A percentile compares a stretch with the other conserved stretches of the same genome.
These are phyloP conservation scores for Glaucomys volans DNA, from an alignment of 2,113 vertebrate species.

Conservation along the genomic window DNA sequence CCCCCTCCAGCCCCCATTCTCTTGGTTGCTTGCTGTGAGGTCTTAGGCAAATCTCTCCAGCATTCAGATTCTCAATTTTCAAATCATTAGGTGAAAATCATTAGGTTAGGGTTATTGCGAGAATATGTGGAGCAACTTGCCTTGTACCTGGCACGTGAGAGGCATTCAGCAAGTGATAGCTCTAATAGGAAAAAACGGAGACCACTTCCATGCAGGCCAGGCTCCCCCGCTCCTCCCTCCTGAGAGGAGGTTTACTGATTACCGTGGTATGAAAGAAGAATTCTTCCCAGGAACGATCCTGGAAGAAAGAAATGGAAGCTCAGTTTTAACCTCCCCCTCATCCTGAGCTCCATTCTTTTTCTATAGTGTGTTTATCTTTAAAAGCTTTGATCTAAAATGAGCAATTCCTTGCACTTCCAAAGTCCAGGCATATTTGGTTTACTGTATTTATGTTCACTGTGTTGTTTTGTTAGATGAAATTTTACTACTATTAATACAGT, in stretches of 20 bases:
- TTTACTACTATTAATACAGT: neutral
- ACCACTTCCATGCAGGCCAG: neutral
- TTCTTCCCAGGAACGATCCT: neutral
- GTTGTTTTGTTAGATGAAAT: conserved; percentile 42
- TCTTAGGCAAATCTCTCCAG: neutral
- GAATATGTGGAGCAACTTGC: neutral
- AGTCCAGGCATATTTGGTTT: neutral
- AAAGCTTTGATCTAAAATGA: conserved; percentile 72
- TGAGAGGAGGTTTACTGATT: neutral
- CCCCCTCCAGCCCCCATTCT: fast-evolving
- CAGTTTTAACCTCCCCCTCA: neutral
- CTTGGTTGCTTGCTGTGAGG: neutral
- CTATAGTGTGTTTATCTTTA: conserved; percentile 67
- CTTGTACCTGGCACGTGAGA: neutral
- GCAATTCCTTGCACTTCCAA: neutral
- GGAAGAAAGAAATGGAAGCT: neutral
- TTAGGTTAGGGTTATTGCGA: neutral
- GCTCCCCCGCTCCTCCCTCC: neutral
- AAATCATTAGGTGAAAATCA: neutral
- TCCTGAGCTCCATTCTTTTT: neutral
- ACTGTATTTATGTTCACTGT: neutral
- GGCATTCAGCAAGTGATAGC: neutral
- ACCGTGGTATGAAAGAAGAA: neutral
- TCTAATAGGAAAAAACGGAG: neutral
- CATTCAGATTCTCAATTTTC: neutral